phyloP scores from a whole-genome alignment of 2,113 vertebrate species.

The Electrona antarctica region DNA sequence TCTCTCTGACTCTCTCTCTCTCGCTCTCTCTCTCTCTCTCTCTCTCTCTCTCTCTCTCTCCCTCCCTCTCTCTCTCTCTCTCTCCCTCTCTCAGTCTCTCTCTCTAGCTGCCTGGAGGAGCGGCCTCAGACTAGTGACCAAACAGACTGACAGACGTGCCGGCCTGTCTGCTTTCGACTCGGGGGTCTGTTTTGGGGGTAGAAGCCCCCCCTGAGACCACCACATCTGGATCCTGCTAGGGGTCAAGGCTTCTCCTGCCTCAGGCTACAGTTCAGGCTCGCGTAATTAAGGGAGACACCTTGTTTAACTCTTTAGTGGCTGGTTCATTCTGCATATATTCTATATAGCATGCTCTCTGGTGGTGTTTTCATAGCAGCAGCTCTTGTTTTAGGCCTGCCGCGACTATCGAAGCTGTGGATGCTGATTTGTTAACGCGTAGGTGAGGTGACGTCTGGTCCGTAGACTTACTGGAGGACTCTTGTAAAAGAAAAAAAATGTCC shows the following conservation, averaged over 20 bases:
- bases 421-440: too few species aligned
- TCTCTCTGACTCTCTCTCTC: background rate
- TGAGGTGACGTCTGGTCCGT: too few species aligned
- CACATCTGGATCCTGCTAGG: conserved; percentile 99
- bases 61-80: background rate
- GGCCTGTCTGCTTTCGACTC: conserved; percentile 76
- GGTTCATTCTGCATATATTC: conserved; percentile 35
- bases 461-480: too few species aligned
- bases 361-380: conserved; percentile 6
- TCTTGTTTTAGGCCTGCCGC: background rate
- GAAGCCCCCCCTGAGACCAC: conserved; percentile 84
- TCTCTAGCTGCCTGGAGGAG: conserved; percentile 60
- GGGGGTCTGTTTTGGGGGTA: conserved; percentile 73
- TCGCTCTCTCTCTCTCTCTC: conserved; percentile 19
- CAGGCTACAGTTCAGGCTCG: conserved; percentile 89
- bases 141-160: conserved; percentile 75
- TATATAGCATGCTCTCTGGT: conserved; percentile 43
- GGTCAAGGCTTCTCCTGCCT: conserved; percentile 97
- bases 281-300: conserved; percentile 95
- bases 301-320: conserved; percentile 90
- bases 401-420: too few species aligned
- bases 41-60: too few species aligned
- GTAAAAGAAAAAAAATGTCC: too few species aligned
- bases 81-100: background rate
- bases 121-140: conserved; percentile 52